Percentiles rank a stretch among this genome's conserved stretches.
phyloP scores from a whole-genome alignment of 2,888 invertebrate genomes.

The Reticulitermes lucifugus region DNA sequence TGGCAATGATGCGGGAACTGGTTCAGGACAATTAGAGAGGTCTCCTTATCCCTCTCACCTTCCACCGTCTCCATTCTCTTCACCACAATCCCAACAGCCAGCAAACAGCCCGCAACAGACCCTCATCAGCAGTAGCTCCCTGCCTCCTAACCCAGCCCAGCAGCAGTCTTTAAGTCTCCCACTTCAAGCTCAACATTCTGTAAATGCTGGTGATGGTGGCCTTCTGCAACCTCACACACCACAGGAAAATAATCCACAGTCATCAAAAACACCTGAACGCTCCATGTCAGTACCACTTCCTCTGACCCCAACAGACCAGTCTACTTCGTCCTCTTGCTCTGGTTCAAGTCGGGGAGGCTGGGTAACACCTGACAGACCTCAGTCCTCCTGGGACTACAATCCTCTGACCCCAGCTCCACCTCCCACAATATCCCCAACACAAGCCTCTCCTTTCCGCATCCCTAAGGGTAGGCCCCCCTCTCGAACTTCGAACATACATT shows the following conservation, averaged over 20 bases:
- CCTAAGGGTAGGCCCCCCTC: conserved; percentile 75
- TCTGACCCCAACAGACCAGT: conserved; percentile 42
- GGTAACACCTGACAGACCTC: conserved; percentile 47
- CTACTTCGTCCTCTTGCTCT: conserved; percentile 44
- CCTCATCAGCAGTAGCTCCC: conserved; percentile 27
- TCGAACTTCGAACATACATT: conserved; percentile 57
- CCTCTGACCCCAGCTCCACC: conserved; percentile 53
- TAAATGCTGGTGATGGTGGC: neutral
- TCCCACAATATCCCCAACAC: conserved; percentile 52
- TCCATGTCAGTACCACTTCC: conserved; percentile 43
- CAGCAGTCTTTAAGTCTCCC: conserved; percentile 11
- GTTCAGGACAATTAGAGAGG: conserved; percentile 14
- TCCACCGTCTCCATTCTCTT: conserved; percentile 46
- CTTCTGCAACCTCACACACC: conserved; percentile 1
- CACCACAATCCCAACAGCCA: conserved; percentile 44
- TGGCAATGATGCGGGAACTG: conserved; percentile 1
- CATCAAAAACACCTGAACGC: conserved; percentile 46
- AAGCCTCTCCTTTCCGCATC: conserved; percentile 71
- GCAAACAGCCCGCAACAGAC: conserved; percentile 47
- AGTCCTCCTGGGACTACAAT: conserved; percentile 49
- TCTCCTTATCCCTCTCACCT: conserved; percentile 18
- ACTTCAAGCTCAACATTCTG: neutral
- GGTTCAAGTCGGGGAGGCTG: conserved; percentile 48
- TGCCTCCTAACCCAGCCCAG: conserved; percentile 28
- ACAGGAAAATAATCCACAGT: conserved; percentile 35